Evolutionary conservation across 2,797 vertebrate species (phyloP).

Genomic region (Liasis olivaceus): DNA sequence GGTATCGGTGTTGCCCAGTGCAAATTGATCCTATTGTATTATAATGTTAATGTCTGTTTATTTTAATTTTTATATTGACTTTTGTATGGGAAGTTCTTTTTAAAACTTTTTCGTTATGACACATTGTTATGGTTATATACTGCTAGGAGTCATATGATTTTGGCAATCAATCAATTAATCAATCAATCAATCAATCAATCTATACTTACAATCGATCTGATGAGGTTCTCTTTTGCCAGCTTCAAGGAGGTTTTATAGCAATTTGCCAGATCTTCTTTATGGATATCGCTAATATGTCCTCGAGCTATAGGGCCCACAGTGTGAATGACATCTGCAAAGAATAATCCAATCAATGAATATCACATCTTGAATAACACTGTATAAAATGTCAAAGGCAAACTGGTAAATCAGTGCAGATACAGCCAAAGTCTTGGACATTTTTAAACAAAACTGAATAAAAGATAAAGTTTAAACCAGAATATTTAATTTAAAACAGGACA

Average conservation of each 20-base stretch:
- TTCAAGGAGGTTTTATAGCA: constrained; percentile 94
- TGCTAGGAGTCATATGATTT: neutral
- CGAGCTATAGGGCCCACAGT: constrained; percentile 96
- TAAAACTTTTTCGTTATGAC: neutral
- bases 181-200: neutral
- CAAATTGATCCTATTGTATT: neutral
- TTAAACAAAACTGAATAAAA: constrained; percentile 22
- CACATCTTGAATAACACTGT: neutral
- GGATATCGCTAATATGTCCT: constrained; percentile 84
- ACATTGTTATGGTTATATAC: neutral
- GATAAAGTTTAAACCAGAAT: neutral
- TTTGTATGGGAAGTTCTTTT: neutral
- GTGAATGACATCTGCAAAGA: constrained; percentile 92
- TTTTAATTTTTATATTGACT: neutral
- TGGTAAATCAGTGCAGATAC: neutral
- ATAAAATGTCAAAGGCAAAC: neutral
- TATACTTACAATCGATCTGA: constrained; percentile 92
- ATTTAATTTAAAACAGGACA: constrained; percentile 10
- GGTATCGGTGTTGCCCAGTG: neutral
- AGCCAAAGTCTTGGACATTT: neutral
- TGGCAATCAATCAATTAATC: neutral
- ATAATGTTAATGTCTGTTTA: neutral
- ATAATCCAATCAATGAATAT: neutral
- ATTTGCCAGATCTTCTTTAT: constrained; percentile 88
- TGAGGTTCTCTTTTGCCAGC: constrained; percentile 86